Evolutionary conservation across 2,113 vertebrate species (phyloP), one percentile per base, ranked within the genome.

Genomic region (Cephalopholis sonnerati): DNA sequence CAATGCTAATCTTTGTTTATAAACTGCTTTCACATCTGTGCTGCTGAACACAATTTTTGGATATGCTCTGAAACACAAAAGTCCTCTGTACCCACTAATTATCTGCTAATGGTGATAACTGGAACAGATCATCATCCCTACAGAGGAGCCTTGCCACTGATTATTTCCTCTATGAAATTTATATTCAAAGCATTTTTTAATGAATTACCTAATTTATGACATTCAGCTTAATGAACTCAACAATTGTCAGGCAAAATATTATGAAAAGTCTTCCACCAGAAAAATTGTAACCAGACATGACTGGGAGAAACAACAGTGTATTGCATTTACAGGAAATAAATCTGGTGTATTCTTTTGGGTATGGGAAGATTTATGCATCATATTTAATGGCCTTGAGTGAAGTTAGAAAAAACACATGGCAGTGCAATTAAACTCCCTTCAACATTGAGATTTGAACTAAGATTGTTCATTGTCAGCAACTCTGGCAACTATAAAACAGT

Each of bases 61-160:
- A 79, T 82, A 53, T 29, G 82, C 58, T 61, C 64, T 17, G 36
- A 77, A 74, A 79, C 73, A 12, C 71, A 68, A 18, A 63, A 77
- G 79, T 74, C 51, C 17, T 86, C 61, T 74, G 41, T 82, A 70
- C 48, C 50, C 50, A 17, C 70, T 87, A 64, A 83, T 91, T 87
- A 85, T 72, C 75, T 72, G 24, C 71, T 82, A 80, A 81, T 82
- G 39, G 36, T 44, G 46, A 78, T 75, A 51, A 69, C 22, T 36
- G 44, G 18, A 68, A 68, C 50, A 32, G 18, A 73, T 70, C 48
- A 7, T 24, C 27, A n/a, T 79, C 25, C 48, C 76, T 22, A 4
- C 12, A 62, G 48, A 69, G 57, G 53, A 24, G 18, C 18, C 7
- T 39, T 3, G 6, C 7, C 1, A 51, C 39, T 65, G 39, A 70